These are phyloP conservation scores for Tetramorium alpestre DNA, from an alignment of 1,140 invertebrate species.

Conservation along the genomic window DNA sequence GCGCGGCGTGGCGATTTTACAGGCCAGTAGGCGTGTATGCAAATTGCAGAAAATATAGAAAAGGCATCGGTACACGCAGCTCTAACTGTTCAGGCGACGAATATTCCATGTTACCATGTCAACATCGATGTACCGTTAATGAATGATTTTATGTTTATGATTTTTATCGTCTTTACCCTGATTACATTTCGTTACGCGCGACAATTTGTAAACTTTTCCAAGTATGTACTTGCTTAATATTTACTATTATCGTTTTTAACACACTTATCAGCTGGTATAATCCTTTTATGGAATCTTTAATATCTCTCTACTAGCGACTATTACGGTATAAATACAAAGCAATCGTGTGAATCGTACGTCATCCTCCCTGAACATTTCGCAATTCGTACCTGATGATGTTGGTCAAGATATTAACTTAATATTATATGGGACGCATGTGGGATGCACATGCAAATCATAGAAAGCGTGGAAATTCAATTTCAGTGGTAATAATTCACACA, in stretches of 20 bases:
- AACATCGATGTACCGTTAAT: not conserved
- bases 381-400: slow-evolving; percentile 33
- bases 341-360: slow-evolving; percentile 10
- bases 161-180: not conserved
- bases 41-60: slow-evolving; percentile 33
- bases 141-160: not conserved
- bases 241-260: not conserved
- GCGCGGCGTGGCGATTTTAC: not conserved
- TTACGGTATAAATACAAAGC: slow-evolving; percentile 1
- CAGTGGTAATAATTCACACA: not conserved
- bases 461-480: slow-evolving; percentile 24
- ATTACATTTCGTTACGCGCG: not conserved
- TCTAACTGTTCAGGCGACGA: slow-evolving; percentile 22
- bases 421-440: slow-evolving; percentile 13
- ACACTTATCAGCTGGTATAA: not conserved
- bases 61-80: not conserved
- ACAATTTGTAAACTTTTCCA: not conserved
- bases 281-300: not conserved
- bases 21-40: slow-evolving; percentile 8
- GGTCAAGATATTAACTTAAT: not conserved
- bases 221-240: too few relatives aligned
- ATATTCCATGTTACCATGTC: not conserved
- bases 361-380: not conserved
- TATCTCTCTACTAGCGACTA: not conserved
- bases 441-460: slow-evolving; percentile 28